Conservation (phyloP, 2,888 invertebrate genomes). For the Geophilus truncorum region DNA sequence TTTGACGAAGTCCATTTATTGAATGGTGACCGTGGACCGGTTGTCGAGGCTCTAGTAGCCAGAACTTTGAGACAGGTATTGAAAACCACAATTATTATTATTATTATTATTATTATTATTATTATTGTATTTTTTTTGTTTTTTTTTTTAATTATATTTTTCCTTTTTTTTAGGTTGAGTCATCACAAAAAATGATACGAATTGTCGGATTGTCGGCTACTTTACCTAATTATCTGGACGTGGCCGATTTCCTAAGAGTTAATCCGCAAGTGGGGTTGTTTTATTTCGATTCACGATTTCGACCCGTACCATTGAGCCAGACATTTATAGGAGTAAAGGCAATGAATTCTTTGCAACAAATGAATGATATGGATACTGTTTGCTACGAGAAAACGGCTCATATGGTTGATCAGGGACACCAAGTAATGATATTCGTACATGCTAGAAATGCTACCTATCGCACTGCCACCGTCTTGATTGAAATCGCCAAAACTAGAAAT, state of each 20-base stretch:
- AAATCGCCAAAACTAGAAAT: slow-evolving; percentile 70
- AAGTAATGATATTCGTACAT: slow-evolving; percentile 97
- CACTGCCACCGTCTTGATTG: slow-evolving; percentile 77
- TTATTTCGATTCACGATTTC: slow-evolving; percentile 87
- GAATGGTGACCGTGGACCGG: slow-evolving; percentile 95
- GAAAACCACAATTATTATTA: neutral
- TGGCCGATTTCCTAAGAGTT: slow-evolving; percentile 87
- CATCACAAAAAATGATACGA: slow-evolving; percentile 88
- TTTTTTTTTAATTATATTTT: neutral
- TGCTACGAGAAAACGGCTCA: slow-evolving; percentile 88
- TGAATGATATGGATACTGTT: slow-evolving; percentile 79
- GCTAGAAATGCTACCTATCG: slow-evolving; percentile 92
- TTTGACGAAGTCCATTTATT: slow-evolving; percentile 64
- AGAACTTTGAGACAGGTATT: slow-evolving; percentile 77
- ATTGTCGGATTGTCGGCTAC: slow-evolving; percentile 97
- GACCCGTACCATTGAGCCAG: slow-evolving; percentile 90
- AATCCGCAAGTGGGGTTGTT: slow-evolving; percentile 86
- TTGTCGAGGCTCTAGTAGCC: slow-evolving; percentile 94
- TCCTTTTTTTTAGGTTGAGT: slow-evolving; percentile 59
- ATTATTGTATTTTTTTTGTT: no score
- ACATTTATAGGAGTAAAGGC: slow-evolving; percentile 84
- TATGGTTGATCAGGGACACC: slow-evolving; percentile 83
- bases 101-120: no score
- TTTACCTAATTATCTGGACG: slow-evolving; percentile 94
- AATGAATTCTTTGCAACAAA: slow-evolving; percentile 56